phyloP scores from a whole-genome alignment of 2,113 vertebrate species.

The Leuciscus idus region DNA sequence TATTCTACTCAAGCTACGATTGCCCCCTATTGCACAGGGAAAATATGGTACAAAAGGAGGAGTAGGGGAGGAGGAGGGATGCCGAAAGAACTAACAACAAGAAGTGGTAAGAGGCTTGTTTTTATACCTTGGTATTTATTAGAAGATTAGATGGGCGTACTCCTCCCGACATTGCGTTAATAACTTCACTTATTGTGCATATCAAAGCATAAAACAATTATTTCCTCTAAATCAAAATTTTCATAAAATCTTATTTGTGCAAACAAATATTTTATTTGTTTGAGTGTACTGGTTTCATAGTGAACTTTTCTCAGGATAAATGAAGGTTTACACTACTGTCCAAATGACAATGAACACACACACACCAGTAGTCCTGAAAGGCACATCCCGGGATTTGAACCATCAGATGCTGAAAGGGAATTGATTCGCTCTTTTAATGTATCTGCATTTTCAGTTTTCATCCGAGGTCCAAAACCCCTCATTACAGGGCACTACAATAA shows the following conservation, averaged over 20 bases:
- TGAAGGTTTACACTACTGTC: not conserved
- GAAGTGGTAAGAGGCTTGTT: too few relatives aligned
- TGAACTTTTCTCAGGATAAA: not conserved
- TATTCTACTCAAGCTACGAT: too few relatives aligned
- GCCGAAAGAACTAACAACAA: too few relatives aligned
- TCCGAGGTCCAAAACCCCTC: not conserved
- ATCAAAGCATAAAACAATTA: not conserved
- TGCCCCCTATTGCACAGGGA: too few relatives aligned
- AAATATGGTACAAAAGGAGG: too few relatives aligned
- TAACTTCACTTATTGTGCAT: not conserved
- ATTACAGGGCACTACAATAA: constrained; percentile 9
- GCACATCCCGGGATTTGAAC: constrained; percentile 25
- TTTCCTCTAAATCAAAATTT: not conserved
- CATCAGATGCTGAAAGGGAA: not conserved
- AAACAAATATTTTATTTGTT: too few relatives aligned
- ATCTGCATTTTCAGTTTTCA: constrained; percentile 14
- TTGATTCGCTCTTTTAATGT: not conserved
- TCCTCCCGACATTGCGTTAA: too few relatives aligned
- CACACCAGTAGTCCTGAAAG: constrained; percentile 39
- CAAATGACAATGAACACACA: not conserved
- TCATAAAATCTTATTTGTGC: not conserved
- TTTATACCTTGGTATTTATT: too few relatives aligned
- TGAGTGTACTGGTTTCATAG: not conserved
- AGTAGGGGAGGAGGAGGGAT: too few relatives aligned
- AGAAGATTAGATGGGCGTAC: too few relatives aligned